Conservation (phyloP, 2,797 vertebrate species). For the Alcedo quadribrachys region DNA sequence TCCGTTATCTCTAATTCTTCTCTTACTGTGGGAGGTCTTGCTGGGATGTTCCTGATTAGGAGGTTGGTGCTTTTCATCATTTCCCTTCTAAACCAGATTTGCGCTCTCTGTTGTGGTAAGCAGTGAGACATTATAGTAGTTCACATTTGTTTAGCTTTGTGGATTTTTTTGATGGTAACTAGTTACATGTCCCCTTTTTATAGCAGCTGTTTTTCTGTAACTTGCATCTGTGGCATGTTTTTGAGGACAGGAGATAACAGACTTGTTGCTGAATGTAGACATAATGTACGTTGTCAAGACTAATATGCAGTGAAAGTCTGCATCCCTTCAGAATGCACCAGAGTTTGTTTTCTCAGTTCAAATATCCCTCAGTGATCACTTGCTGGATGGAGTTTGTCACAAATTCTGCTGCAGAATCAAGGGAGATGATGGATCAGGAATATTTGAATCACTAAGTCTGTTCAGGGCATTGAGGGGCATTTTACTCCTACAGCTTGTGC, state of each 20-base stretch:
- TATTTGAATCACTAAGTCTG: not conserved
- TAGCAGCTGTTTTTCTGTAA: slow-evolving; percentile 52
- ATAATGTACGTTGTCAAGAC: slow-evolving; percentile 28
- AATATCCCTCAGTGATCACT: slow-evolving; percentile 3
- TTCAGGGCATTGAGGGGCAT: rapidly evolving
- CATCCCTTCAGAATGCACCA: not conserved
- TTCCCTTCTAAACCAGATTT: slow-evolving; percentile 29
- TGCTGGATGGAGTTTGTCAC: slow-evolving; percentile 2
- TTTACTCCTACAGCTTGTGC: not conserved
- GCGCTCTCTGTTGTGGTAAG: slow-evolving; percentile 33
- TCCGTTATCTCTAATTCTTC: not conserved
- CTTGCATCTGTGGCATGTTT: slow-evolving; percentile 44
- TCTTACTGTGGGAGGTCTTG: slow-evolving; percentile 28
- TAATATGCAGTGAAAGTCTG: slow-evolving; percentile 4
- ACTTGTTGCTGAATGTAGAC: slow-evolving; percentile 52
- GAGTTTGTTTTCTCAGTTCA: slow-evolving; percentile 34
- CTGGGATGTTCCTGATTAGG: slow-evolving; percentile 34
- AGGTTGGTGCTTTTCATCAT: not conserved
- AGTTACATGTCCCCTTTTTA: slow-evolving; percentile 33
- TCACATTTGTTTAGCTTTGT: slow-evolving; percentile 47
- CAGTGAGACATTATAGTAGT: slow-evolving; percentile 9
- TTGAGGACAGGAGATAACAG: slow-evolving; percentile 56
- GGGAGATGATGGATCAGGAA: not conserved
- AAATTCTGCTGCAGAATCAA: not conserved
- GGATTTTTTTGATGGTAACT: slow-evolving; percentile 43